Evolutionary conservation across 2,797 vertebrate genomes (phyloP).

Genomic region (Anguilla marmorata): DNA sequence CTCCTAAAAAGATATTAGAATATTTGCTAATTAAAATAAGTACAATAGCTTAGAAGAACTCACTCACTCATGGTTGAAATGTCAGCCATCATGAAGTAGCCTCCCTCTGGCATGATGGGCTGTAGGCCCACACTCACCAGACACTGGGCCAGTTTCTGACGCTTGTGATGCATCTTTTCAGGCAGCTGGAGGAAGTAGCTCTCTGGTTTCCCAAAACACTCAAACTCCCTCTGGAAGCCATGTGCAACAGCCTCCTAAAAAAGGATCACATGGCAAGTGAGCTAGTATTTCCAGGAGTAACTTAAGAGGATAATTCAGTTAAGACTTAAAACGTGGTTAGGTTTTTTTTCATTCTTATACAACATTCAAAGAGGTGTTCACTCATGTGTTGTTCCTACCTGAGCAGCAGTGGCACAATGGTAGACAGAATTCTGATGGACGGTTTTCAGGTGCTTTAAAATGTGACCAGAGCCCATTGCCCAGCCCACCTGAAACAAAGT

Average conservation of each 20-base stretch:
- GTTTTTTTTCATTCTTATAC: neutral
- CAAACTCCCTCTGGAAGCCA: constrained; percentile 80
- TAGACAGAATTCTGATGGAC: constrained; percentile 89
- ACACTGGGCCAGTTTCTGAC: constrained; percentile 75
- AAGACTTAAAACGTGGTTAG: neutral
- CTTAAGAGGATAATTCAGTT: neutral
- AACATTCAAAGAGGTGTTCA: neutral
- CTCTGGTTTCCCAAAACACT: constrained; percentile 72
- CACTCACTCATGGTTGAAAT: constrained; percentile 86
- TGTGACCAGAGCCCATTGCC: constrained; percentile 73
- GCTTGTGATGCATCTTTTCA: constrained; percentile 68
- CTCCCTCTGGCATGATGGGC: constrained; percentile 84
- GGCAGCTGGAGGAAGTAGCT: constrained; percentile 88
- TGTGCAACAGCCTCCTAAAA: constrained; percentile 83
- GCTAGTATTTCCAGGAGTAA: neutral
- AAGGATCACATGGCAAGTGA: constrained; percentile 15
- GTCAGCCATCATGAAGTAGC: constrained; percentile 88
- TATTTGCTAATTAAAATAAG: neutral
- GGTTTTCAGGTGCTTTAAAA: constrained; percentile 83
- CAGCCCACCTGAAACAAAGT: constrained; percentile 83
- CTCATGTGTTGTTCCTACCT: constrained; percentile 71
- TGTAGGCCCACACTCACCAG: constrained; percentile 78
- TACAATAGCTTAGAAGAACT: neutral
- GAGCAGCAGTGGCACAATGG: constrained; percentile 84
- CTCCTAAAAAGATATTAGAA: neutral